Conservation (phyloP, 2,888 invertebrate genomes). For the Limnephilus auricula region DNA sequence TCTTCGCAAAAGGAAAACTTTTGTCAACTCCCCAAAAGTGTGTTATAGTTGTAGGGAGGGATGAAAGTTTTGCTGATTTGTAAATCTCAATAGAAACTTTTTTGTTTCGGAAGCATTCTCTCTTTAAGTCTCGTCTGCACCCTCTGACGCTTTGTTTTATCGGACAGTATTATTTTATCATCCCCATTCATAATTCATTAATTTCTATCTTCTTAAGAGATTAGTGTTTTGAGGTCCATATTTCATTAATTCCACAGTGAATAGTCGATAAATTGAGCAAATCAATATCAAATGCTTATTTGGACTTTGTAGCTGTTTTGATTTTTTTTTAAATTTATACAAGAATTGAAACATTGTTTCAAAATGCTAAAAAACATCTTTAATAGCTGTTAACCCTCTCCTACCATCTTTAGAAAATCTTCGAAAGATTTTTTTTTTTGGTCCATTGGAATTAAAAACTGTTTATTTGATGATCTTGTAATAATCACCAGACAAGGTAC, state of each 20-base stretch:
- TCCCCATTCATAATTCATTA: not conserved
- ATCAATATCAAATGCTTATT: not conserved
- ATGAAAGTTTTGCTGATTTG: slow-evolving; percentile 17
- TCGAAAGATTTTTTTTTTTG: no score
- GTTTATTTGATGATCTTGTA: not conserved
- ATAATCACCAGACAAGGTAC: not conserved
- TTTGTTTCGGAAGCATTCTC: not conserved
- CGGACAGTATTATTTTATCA: not conserved
- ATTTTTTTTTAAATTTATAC: not conserved
- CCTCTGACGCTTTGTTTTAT: not conserved
- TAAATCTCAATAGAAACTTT: slow-evolving; percentile 28
- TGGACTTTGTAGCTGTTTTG: no score
- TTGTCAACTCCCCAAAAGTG: slow-evolving; percentile 24
- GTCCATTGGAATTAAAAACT: not conserved
- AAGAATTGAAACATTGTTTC: not conserved
- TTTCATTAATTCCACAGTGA: not conserved
- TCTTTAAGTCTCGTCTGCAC: not conserved
- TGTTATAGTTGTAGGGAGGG: slow-evolving; percentile 5
- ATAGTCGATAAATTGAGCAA: no score
- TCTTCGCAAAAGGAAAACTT: slow-evolving; percentile 44
- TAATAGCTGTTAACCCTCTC: no score
- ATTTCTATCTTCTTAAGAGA: not conserved
- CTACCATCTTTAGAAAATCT: no score
- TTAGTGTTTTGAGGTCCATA: not conserved
- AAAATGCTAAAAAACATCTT: not conserved